These are phyloP conservation scores for Merops nubicus DNA, from an alignment of 2,113 vertebrate genomes.

Conservation along the genomic window DNA sequence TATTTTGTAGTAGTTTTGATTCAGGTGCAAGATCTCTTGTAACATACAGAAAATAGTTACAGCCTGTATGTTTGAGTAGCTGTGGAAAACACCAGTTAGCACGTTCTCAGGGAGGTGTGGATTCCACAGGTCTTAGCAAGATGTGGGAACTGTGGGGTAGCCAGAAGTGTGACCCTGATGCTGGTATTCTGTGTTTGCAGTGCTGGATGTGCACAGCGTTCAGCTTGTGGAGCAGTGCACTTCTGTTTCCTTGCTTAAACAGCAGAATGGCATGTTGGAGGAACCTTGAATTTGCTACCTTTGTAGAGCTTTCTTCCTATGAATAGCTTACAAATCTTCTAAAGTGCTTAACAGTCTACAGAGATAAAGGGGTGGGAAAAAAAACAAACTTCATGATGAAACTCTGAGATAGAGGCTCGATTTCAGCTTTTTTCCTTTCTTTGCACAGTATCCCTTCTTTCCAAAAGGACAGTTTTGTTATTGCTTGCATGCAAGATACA, in stretches of 20 bases:
- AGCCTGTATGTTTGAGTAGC: neutral
- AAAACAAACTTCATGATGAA: neutral
- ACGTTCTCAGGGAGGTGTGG: neutral
- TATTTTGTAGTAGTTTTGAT: neutral
- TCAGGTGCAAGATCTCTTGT: neutral
- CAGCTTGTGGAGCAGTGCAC: neutral
- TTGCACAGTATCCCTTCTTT: neutral
- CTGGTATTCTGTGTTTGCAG: neutral
- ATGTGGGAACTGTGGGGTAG: neutral
- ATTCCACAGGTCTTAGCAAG: neutral
- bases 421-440: neutral
- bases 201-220: accelerated
- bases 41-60: neutral
- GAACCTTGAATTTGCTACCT: neutral
- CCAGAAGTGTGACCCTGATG: neutral
- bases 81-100: neutral
- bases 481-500: neutral
- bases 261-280: neutral
- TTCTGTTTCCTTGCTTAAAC: neutral
- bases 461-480: neutral
- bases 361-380: too few relatives aligned
- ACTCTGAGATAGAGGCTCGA: neutral
- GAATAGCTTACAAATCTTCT: neutral
- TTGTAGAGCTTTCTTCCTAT: neutral
- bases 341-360: neutral